These are phyloP conservation scores for Tupaia tana DNA, from an alignment of 2,113 vertebrate species.

Conservation along the genomic window DNA sequence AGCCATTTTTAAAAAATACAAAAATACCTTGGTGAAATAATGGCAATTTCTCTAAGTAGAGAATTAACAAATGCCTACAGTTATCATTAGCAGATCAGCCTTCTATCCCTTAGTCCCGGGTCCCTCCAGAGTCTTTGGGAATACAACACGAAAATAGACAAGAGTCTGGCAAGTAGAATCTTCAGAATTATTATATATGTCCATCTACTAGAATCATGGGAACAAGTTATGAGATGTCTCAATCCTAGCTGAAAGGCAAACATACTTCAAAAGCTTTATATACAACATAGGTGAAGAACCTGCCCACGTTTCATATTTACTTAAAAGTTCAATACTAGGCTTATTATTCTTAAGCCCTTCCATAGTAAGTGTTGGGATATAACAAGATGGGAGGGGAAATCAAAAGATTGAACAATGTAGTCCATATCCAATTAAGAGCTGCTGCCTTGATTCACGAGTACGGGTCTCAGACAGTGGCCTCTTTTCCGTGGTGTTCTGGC, in stretches of 20 bases:
- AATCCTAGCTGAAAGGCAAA: not conserved
- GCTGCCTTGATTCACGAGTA: not conserved
- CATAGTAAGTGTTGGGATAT: not conserved
- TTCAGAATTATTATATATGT: not conserved
- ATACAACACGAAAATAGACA: not conserved
- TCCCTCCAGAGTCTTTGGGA: not conserved
- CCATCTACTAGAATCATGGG: not conserved
- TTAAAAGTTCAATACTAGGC: not conserved
- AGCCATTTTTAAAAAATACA: not conserved
- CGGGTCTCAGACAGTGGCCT: not conserved
- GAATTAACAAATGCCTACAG: not conserved
- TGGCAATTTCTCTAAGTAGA: conserved; percentile 8
- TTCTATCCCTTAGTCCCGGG: not conserved
- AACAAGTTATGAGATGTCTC: not conserved
- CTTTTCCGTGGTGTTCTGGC: not conserved
- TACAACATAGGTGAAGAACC: not conserved
- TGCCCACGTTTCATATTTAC: not conserved
- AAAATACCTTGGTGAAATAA: conserved; percentile 22
- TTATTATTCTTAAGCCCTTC: not conserved
- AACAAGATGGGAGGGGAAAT: not conserved
- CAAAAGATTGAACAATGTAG: not conserved
- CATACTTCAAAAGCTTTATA: not conserved
- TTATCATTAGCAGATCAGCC: not conserved
- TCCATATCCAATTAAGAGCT: not conserved
- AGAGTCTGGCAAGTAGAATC: not conserved